phyloP scores from a whole-genome alignment of 2,888 invertebrate species.

The Iphiclides podalirius region DNA sequence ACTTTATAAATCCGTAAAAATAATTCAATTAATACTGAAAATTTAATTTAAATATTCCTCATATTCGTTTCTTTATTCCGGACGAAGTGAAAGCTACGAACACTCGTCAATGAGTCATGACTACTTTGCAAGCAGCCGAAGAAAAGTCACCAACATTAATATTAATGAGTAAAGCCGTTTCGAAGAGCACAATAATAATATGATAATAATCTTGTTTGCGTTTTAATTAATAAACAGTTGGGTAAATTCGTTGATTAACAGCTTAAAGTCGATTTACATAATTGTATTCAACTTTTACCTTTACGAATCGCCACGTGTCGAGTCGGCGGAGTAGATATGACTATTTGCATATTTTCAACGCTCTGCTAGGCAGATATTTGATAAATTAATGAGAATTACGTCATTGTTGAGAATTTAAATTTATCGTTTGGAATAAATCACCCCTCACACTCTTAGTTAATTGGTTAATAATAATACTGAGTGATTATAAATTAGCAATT shows the following conservation, averaged over 20 bases:
- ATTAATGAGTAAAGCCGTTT: conserved; percentile 33
- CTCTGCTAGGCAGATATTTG: conserved; percentile 4
- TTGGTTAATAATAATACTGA: not conserved
- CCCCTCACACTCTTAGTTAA: not conserved
- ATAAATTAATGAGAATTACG: conserved; percentile 11
- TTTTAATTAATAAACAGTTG: conserved; percentile 40
- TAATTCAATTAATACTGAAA: too few relatives aligned
- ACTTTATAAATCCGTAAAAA: too few relatives aligned
- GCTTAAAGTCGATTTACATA: conserved; percentile 38
- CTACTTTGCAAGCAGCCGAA: conserved; percentile 6
- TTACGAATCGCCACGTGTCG: conserved; percentile 28
- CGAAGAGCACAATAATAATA: conserved; percentile 31
- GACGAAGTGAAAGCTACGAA: too few relatives aligned
- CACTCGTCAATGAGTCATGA: conserved; percentile 1
- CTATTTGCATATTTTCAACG: conserved; percentile 24
- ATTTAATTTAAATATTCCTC: too few relatives aligned
- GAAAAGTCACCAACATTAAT: conserved; percentile 28
- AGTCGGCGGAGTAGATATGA: conserved; percentile 22
- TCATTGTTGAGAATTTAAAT: conserved; percentile 17
- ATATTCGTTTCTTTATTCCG: too few relatives aligned
- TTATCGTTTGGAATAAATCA: not conserved
- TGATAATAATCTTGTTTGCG: conserved; percentile 38
- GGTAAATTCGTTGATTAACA: conserved; percentile 33
- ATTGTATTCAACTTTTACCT: conserved; percentile 35
- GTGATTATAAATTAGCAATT: not conserved